Percentiles rank a stretch among this genome's conserved stretches.
Evolutionary conservation across 2,888 invertebrate genomes (phyloP).

Genomic region (Caenorhabditis imperialis): DNA sequence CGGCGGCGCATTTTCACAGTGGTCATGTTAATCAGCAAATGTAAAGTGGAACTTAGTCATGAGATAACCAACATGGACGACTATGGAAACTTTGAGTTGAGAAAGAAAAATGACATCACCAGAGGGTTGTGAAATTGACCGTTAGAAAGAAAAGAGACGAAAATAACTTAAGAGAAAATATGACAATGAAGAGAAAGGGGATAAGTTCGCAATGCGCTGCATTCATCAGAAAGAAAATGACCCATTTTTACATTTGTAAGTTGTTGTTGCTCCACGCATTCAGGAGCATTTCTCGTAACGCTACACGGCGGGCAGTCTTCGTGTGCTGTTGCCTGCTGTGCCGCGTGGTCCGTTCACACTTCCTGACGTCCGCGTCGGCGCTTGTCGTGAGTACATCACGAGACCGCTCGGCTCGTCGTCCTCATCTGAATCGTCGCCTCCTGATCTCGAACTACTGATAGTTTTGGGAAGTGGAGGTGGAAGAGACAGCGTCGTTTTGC

Average conservation of each 20-base stretch:
- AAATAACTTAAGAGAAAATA: slow-evolving; percentile 47
- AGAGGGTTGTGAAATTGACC: slow-evolving; percentile 43
- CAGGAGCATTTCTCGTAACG: slow-evolving; percentile 17
- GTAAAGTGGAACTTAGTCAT: neutral
- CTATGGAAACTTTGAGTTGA: slow-evolving; percentile 17
- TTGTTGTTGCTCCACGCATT: slow-evolving; percentile 24
- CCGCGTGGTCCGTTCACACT: neutral
- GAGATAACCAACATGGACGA: slow-evolving; percentile 16
- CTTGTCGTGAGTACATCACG: slow-evolving; percentile 48
- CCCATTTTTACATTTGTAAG: slow-evolving; percentile 53
- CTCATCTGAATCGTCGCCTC: slow-evolving; percentile 51
- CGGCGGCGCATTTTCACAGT: slow-evolving; percentile 9
- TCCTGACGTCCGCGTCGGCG: slow-evolving; percentile 11
- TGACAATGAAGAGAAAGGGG: slow-evolving; percentile 34
- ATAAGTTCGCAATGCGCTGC: slow-evolving; percentile 43
- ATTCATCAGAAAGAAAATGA: slow-evolving; percentile 51
- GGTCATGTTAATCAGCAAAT: slow-evolving; percentile 19
- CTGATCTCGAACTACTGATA: slow-evolving; percentile 18
- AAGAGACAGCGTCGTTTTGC: slow-evolving; percentile 53
- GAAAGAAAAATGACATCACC: slow-evolving; percentile 20
- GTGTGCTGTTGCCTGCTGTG: slow-evolving; percentile 13
- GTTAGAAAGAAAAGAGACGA: slow-evolving; percentile 29
- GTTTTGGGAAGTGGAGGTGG: slow-evolving; percentile 60
- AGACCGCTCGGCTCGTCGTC: slow-evolving; percentile 54
- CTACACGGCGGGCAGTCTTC: slow-evolving; percentile 28